Conservation (phyloP, 2,888 invertebrate species). For the Melolontha melolontha region DNA sequence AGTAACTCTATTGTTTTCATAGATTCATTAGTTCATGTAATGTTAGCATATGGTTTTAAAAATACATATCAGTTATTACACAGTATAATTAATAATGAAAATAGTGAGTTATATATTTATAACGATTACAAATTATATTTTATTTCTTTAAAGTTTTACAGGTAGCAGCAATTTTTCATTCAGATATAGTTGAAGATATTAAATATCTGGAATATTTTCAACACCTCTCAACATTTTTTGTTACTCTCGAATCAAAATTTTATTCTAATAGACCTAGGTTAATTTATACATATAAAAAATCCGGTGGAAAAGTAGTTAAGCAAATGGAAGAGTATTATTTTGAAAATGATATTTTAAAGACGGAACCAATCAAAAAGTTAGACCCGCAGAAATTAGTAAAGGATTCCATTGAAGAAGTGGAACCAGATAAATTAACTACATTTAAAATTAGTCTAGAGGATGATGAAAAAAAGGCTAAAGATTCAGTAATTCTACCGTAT, state of each 20-base stretch:
- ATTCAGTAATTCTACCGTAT: slow-evolving; percentile 73
- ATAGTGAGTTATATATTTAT: slow-evolving; percentile 57
- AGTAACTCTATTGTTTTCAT: slow-evolving; percentile 55
- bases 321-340: slow-evolving; percentile 61
- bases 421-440: slow-evolving; percentile 69
- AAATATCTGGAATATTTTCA: slow-evolving; percentile 66
- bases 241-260: slow-evolving; percentile 63
- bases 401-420: slow-evolving; percentile 54
- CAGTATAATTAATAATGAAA: slow-evolving; percentile 54
- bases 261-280: slow-evolving; percentile 57
- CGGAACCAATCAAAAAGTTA: slow-evolving; percentile 58
- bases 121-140: slow-evolving; percentile 43
- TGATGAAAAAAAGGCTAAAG: slow-evolving; percentile 71
- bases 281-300: slow-evolving; percentile 66
- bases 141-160: slow-evolving; percentile 53
- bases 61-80: slow-evolving; percentile 56
- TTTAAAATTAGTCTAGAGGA: slow-evolving; percentile 76
- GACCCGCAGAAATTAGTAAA: slow-evolving; percentile 58
- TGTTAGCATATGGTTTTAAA: slow-evolving; percentile 55
- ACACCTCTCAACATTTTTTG: slow-evolving; percentile 63
- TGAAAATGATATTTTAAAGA: slow-evolving; percentile 59
- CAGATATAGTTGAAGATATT: slow-evolving; percentile 66
- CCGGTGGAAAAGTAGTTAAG: slow-evolving; percentile 67
- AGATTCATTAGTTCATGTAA: slow-evolving; percentile 59
- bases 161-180: slow-evolving; percentile 63